Conservation (phyloP, 1,140 invertebrate species). For the Panonychus citri region DNA sequence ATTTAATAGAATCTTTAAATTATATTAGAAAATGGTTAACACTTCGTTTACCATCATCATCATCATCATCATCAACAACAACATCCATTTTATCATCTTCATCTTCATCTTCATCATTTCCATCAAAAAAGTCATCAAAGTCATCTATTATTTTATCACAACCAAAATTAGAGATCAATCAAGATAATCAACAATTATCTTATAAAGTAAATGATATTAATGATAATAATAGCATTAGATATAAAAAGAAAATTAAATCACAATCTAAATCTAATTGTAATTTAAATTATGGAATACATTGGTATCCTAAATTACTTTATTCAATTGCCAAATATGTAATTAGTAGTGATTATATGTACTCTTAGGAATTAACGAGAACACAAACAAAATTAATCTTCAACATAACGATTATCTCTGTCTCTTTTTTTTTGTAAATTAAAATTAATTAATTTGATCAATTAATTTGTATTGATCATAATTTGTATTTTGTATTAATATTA, state of each 20-base stretch:
- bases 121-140: neutral
- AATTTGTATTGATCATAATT: no score
- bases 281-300: conserved; percentile 39
- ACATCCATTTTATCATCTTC: neutral
- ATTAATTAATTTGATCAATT: no score
- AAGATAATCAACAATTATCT: neutral
- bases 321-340: conserved; percentile 35
- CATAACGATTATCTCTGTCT: no score
- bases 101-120: neutral
- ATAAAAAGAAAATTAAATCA: neutral
- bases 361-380: no score
- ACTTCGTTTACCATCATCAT: neutral
- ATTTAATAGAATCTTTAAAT: neutral
- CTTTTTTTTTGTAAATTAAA: no score
- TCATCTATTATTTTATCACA: neutral
- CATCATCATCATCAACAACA: neutral
- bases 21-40: neutral
- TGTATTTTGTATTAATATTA: no score
- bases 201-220: neutral
- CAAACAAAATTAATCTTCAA: no score
- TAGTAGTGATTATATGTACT: neutral
- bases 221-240: no score
- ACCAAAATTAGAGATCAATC: conserved; percentile 12
- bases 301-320: conserved; percentile 60
- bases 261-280: neutral